These are phyloP conservation scores for Phragmatobia fuliginosa DNA, from an alignment of 2,888 invertebrate species.

Conservation along the genomic window DNA sequence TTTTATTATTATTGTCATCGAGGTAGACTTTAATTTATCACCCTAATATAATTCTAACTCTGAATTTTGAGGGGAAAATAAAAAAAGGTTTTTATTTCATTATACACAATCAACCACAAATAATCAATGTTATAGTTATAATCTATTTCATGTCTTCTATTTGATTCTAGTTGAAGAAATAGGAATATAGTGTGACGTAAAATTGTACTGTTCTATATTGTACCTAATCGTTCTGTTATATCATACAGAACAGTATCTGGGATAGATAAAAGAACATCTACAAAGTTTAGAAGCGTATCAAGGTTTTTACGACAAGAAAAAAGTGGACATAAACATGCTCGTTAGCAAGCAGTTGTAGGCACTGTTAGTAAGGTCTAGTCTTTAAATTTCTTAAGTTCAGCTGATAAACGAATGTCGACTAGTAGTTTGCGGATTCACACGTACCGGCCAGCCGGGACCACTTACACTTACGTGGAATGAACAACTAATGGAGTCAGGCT, in stretches of 20 bases:
- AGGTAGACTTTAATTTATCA: background rate
- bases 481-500: conserved; percentile 65
- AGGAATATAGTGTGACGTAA: background rate
- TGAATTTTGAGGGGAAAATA: background rate
- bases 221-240: no score
- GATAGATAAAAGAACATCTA: background rate
- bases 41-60: background rate
- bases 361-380: background rate
- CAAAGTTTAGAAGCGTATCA: no score
- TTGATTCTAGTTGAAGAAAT: background rate
- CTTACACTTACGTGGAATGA: conserved; percentile 65
- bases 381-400: background rate
- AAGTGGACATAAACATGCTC: background rate
- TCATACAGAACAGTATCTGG: background rate
- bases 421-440: conserved; percentile 44
- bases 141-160: no score
- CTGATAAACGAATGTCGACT: conserved; percentile 30
- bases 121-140: no score
- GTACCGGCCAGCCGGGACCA: conserved; percentile 50
- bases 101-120: no score
- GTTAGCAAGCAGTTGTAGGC: background rate
- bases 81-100: background rate
- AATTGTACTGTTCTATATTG: background rate
- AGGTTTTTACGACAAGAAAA: background rate
- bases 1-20: background rate